Conservation (phyloP, 2,113 vertebrate genomes). For the Alouatta palliata region DNA sequence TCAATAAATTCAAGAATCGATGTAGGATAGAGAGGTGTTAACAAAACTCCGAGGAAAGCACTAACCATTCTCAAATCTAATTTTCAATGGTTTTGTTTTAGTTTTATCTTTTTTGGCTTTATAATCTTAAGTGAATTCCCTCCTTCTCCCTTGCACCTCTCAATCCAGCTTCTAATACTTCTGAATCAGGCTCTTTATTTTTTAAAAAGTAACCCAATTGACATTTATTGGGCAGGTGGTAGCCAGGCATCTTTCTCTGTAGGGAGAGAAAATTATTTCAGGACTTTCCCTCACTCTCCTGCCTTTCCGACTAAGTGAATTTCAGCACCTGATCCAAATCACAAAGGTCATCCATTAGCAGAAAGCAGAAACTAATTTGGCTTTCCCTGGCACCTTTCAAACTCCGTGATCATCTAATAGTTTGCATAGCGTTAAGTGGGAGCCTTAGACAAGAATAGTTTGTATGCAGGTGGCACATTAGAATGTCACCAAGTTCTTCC, state of each 20-base stretch:
- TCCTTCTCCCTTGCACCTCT: background rate
- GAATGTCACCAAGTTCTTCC: background rate
- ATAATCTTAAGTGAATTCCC: background rate
- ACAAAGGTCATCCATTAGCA: slow-evolving; percentile 70
- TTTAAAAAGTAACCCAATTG: slow-evolving; percentile 54
- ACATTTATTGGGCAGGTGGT: slow-evolving; percentile 78
- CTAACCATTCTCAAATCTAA: background rate
- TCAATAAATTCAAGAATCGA: slow-evolving; percentile 38
- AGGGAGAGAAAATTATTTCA: slow-evolving; percentile 76
- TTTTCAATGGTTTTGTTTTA: background rate
- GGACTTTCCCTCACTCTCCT: slow-evolving; percentile 44
- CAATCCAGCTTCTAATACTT: background rate
- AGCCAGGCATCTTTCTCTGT: slow-evolving; percentile 56
- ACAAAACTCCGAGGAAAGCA: background rate
- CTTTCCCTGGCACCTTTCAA: slow-evolving; percentile 58
- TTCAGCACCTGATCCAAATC: slow-evolving; percentile 67
- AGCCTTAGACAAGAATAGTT: background rate
- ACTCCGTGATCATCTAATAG: background rate
- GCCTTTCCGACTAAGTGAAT: slow-evolving; percentile 70
- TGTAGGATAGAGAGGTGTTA: slow-evolving; percentile 25
- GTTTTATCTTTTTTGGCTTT: background rate
- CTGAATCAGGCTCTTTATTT: slow-evolving; percentile 52
- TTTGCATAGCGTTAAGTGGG: background rate
- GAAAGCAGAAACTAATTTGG: slow-evolving; percentile 62
- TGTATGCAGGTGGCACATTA: background rate